Evolutionary conservation across 2,113 vertebrate species (phyloP), one percentile per base, ranked within the genome.

Genomic region (Peromyscus californicus): DNA sequence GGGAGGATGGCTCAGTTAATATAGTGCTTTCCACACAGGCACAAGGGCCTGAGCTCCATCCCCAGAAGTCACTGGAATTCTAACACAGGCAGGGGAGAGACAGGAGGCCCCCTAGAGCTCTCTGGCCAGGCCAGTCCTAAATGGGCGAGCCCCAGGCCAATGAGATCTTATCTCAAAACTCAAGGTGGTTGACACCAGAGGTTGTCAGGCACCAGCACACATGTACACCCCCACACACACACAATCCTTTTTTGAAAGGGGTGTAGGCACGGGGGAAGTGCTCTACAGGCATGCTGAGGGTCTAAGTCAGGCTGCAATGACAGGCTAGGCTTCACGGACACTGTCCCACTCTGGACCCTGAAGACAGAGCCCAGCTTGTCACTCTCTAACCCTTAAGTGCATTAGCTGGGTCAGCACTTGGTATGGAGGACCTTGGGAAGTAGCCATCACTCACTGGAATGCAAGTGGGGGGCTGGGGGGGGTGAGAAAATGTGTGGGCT

Each of bases 391-490:
- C 76, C 74, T 65, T n/a, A 39, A 26, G 89, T 45, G 54, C 3
- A 19, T 22, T 63, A 24, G 89, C 91, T 76, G 16, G 57, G 39
- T 48, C 94, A 65, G 19, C 16, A 63, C 83, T 26, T 79, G 54
- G 96, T 96, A 96, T 80, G 88, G 29, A 36, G 85, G 69, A 5
- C 11, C 61, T 63, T 89, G 54, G 94, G 96, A 82, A 95, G 91
- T 87, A 78, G 93, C 91, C 91, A 26, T 26, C 4, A 21, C 63
- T 93, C 93, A 0, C 2, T 8, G 79, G 92, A 90, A 84, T 61
- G 85, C 3, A 75, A 89, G 91, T 42, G 12, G 84, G 86, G 69
- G 72, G n/a, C 86, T 84, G 69, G 85, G 67, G 6, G 2, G 89
- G 88, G 83, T 54, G 57, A 63, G 91, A 82, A 72, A 88, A 94